phyloP scores from a whole-genome alignment of 2,888 invertebrate genomes.

The Eristalis arbustorum region DNA sequence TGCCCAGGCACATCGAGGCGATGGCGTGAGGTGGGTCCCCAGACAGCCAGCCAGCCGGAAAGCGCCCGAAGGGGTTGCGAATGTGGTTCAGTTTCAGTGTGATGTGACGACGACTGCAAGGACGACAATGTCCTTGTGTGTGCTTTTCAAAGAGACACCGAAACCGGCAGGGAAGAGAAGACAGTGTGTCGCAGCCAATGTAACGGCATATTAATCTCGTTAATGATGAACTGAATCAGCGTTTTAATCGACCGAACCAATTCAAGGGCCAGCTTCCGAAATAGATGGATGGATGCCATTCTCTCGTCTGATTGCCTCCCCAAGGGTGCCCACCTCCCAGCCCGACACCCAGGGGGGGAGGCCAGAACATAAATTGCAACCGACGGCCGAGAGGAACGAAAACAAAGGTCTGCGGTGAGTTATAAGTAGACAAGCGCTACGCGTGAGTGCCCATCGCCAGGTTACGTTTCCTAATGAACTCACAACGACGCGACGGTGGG shows the following conservation, averaged over 20 bases:
- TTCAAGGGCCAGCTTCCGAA: constrained; percentile 62
- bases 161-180: not conserved
- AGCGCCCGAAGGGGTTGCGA: constrained; percentile 57
- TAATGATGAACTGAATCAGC: constrained; percentile 81
- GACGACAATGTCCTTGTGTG: constrained; percentile 23
- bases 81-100: constrained; percentile 58
- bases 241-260: constrained; percentile 72
- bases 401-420: constrained; percentile 49
- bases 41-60: constrained; percentile 45
- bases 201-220: constrained; percentile 80
- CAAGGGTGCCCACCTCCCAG: not conserved
- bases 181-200: constrained; percentile 77
- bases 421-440: constrained; percentile 38
- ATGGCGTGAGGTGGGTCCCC: constrained; percentile 37
- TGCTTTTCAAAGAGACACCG: not conserved
- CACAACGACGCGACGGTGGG: not conserved
- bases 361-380: constrained; percentile 30
- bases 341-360: too few relatives aligned
- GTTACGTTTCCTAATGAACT: constrained; percentile 49
- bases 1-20: constrained; percentile 51
- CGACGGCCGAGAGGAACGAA: constrained; percentile 23
- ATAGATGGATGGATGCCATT: constrained; percentile 67
- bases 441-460: constrained; percentile 38
- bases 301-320: constrained; percentile 65
- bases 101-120: constrained; percentile 52